Evolutionary conservation across 2,113 vertebrate genomes (phyloP), one percentile per base, ranked within the genome.

Genomic region (Mixornis gularis): DNA sequence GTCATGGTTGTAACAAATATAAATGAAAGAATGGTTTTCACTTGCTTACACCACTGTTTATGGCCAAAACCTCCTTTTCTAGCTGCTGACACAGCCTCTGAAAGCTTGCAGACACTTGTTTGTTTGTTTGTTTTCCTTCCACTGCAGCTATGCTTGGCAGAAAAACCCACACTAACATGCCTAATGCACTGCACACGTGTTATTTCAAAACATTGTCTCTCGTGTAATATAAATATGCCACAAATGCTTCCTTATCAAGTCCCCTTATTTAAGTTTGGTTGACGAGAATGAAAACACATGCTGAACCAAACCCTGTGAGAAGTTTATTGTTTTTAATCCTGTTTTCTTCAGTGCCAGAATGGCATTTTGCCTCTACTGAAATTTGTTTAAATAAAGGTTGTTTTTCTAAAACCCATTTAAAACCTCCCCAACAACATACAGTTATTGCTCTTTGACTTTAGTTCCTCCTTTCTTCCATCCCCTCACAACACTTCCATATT

Each of bases 211-310:
- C 16, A 34, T 48, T 73, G n/a, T 11, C 59, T 65, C 12, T 71
- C 0, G 0, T 55, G 25, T 82, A 72, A 68, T 60, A 77, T 48
- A 90, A 90, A 87, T 52, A 76, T 48, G 44, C 10, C 36, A 25
- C 41, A 56, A 91, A 72, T 72, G 12, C 15, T 91, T 79, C 27
- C 53, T 82, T 52, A 72, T 65, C 53, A 62, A 85, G n/a, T 79
- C 5, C 4, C 21, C 48, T 51, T 55, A 46, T 69, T 68, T 87
- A 64, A 62, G 34, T 85, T 48, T 41, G 3, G 9, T 53, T 85
- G 71, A 62, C 22, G 74, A 55, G 56, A 84, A 79, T 55, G 26
- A 96, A 79, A 76, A 58, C 62, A 49, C 19, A 20, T 3, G 3
- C 24, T 53, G 30, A 65, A 72, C 13, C 13, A 62, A 85, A 49